A percentile compares a stretch with the other conserved stretches of the same genome.
phyloP scores from a whole-genome alignment of 2,113 vertebrate species.

The Illadopsis cleaveri region DNA sequence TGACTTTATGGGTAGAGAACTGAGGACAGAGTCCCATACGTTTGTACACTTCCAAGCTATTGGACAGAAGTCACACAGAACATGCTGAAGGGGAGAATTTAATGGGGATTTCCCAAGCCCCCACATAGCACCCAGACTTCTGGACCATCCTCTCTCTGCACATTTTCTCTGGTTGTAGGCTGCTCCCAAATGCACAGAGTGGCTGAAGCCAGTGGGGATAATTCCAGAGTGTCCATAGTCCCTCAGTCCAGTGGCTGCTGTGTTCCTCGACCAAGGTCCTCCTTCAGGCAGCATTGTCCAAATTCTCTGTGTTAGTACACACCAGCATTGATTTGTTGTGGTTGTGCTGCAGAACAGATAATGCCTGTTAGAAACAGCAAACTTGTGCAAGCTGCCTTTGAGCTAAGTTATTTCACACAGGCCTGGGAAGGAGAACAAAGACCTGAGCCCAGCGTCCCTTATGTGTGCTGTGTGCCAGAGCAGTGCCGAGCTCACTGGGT shows the following conservation, averaged over 20 bases:
- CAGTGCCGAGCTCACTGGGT: neutral
- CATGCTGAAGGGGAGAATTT: neutral
- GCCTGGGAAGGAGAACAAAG: neutral
- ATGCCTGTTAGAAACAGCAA: neutral
- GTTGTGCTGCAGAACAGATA: neutral
- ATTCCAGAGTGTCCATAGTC: too few species aligned
- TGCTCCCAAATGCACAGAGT: neutral
- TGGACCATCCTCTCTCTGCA: neutral
- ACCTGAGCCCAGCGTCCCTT: neutral
- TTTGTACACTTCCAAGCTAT: neutral
- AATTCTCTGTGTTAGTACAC: rapidly evolving
- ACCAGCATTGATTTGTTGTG: neutral
- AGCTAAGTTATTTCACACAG: neutral
- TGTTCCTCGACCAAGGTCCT: neutral
- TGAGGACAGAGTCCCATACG: rapidly evolving
- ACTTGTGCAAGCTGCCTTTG: neutral
- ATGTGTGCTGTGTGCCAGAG: neutral
- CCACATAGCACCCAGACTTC: neutral
- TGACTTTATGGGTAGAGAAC: neutral
- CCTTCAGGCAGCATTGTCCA: neutral
- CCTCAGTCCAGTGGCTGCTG: neutral
- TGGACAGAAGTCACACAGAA: neutral
- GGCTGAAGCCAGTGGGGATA: neutral
- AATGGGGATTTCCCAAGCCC: neutral
- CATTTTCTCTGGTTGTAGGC: neutral